Conservation (phyloP, 2,113 vertebrate genomes). For the Lonchura striata region DNA sequence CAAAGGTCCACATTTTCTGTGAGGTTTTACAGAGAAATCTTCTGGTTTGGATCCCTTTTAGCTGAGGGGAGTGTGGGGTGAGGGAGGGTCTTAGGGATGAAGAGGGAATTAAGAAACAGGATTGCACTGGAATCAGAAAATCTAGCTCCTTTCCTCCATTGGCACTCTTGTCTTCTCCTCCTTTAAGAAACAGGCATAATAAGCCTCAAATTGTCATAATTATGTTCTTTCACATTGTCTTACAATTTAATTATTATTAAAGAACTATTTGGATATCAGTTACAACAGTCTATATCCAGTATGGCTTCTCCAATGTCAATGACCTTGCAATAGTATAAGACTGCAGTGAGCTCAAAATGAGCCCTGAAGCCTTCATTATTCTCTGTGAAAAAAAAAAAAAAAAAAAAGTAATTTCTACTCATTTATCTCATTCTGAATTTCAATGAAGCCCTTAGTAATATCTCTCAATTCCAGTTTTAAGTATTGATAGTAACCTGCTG, state of each 20-base stretch:
- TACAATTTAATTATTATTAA: slow-evolving; percentile 18
- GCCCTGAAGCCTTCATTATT: neutral
- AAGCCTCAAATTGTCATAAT: neutral
- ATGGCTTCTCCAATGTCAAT: neutral
- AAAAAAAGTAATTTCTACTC: neutral
- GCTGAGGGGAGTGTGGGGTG: rapidly evolving
- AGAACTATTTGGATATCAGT: neutral
- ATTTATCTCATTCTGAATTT: slow-evolving; percentile 38
- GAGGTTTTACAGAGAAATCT: neutral
- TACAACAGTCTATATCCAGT: neutral
- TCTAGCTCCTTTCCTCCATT: neutral
- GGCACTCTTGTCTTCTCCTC: neutral
- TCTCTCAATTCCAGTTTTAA: slow-evolving; percentile 23
- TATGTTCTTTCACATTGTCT: neutral
- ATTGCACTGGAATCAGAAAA: neutral
- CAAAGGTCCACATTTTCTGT: neutral
- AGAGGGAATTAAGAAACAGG: neutral
- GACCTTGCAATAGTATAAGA: neutral
- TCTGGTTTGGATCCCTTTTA: neutral
- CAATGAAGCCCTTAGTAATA: neutral
- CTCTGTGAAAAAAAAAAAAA: neutral
- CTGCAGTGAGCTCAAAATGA: neutral
- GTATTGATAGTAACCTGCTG: neutral
- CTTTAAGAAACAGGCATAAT: neutral
- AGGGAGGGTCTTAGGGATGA: rapidly evolving